Percentiles rank a stretch among this genome's conserved stretches.
phyloP scores from a whole-genome alignment of 1,140 invertebrate species.

The Drosophila melanica region DNA sequence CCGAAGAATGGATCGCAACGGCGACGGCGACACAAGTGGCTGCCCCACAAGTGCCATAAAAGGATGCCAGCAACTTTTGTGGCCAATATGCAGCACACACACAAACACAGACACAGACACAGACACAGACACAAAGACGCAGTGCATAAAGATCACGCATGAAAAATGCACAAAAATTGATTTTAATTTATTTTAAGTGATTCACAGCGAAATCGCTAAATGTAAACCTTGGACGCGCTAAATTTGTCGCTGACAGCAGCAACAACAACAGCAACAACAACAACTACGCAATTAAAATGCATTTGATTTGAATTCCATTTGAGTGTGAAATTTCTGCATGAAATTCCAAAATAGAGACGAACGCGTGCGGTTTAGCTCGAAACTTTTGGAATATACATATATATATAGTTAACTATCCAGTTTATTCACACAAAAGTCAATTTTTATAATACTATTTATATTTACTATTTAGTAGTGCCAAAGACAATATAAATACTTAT shows the following conservation, averaged over 20 bases:
- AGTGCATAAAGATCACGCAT: slow-evolving; percentile 38
- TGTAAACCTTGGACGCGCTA: slow-evolving; percentile 63
- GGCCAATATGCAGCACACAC: slow-evolving; percentile 5
- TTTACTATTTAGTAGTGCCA: too few species aligned
- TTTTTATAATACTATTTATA: too few species aligned
- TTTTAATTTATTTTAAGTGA: slow-evolving; percentile 83
- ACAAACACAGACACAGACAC: neutral
- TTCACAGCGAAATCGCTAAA: slow-evolving; percentile 58
- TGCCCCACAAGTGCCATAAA: slow-evolving; percentile 40
- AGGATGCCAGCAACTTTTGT: slow-evolving; percentile 39
- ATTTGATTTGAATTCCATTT: slow-evolving; percentile 52
- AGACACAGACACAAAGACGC: neutral
- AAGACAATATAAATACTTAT: too few species aligned
- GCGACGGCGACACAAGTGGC: neutral
- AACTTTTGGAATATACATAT: neutral
- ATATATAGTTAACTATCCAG: too few species aligned
- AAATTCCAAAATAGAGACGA: slow-evolving; percentile 35
- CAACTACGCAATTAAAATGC: slow-evolving; percentile 27
- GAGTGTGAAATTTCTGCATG: slow-evolving; percentile 33
- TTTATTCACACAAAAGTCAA: too few species aligned
- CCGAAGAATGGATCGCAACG: neutral
- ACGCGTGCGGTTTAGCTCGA: neutral
- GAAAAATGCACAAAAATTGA: slow-evolving; percentile 62
- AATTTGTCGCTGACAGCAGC: slow-evolving; percentile 57
- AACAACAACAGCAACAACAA: slow-evolving; percentile 11